These are phyloP conservation scores for Noturus placidus DNA, from an alignment of 2,113 vertebrate species.

Conservation along the genomic window DNA sequence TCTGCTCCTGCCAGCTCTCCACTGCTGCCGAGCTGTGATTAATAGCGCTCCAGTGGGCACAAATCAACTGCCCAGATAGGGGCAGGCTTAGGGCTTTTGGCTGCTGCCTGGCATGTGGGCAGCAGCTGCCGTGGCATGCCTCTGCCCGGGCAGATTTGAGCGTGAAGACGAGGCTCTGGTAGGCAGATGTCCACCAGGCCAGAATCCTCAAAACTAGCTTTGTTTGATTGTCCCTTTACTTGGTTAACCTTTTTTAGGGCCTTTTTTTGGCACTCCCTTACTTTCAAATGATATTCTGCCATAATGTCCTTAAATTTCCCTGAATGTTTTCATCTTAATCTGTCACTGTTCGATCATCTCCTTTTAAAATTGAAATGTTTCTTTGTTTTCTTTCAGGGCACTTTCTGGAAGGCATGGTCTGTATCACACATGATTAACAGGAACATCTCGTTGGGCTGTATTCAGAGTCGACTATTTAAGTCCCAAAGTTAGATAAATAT, in stretches of 20 bases:
- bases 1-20: slow-evolving; percentile 51
- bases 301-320: neutral
- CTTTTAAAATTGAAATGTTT: slow-evolving; percentile 2
- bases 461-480: neutral
- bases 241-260: neutral
- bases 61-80: slow-evolving; percentile 56
- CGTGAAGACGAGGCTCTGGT: slow-evolving; percentile 45
- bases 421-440: slow-evolving; percentile 51
- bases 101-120: slow-evolving; percentile 47
- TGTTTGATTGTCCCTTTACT: slow-evolving; percentile 25
- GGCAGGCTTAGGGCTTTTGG: slow-evolving; percentile 44
- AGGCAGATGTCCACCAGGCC: slow-evolving; percentile 54
- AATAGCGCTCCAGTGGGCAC: slow-evolving; percentile 54
- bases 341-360: neutral
- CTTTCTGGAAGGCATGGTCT: slow-evolving; percentile 84
- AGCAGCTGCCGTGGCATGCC: slow-evolving; percentile 53
- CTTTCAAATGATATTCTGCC: slow-evolving; percentile 4
- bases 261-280: neutral
- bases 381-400: slow-evolving; percentile 68
- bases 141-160: slow-evolving; percentile 56
- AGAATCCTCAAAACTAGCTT: slow-evolving; percentile 27
- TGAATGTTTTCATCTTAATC: neutral
- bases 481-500: neutral
- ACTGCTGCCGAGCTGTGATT: slow-evolving; percentile 52
- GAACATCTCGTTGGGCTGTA: neutral